Evolutionary conservation across 2,797 vertebrate species (phyloP), one percentile per base, ranked within the genome.

Genomic region (Telmatherina bonti): DNA sequence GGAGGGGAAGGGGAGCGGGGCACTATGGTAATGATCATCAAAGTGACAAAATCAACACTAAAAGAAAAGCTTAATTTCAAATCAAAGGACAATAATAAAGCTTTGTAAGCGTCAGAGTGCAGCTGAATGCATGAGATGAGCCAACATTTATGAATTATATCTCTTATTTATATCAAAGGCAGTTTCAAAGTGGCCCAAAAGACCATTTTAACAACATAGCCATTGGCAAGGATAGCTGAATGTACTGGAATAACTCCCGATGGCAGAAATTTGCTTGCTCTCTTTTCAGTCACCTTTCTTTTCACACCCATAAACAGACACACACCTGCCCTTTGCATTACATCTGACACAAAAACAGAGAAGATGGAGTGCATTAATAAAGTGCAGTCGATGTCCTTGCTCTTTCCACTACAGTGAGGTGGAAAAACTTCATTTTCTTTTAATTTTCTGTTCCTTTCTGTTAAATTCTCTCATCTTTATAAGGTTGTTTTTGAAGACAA

Each of bases 331-430:
- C 74, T 80, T 76, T 83, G 71, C 77, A 67, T 84, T 63, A 62
- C 12, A 12, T 55, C 45, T 82, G 74, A 85, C 76, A 89, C 66
- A 73, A 75, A 80, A 85, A 66, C 33, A 6, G 57, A 38, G 8
- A 79, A 82, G 85, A 88, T 72, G 80, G 74, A 85, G 78, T 67
- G 61, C 70, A 77, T 81, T 88, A 84, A 88, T 90, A 69, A 87
- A 85, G 79, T 70, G 70, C 71, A 67, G 62, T n/a, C 33, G 4
- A 30, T 73, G 74, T 51, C 82, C 64, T 75, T 72, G 53, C 79
- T 72, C 70, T 77, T 31, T 68, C 76, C 16, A 68, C 82, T 61
- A 73, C 67, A 74, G 31, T 65, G 10, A 54, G 27, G 20, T 67
- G 76, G 70, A 83, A 84, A 87, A 74, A 79, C 84, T 82, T 84